Conservation (phyloP, 2,113 vertebrate genomes). For the Clinocottus analis region DNA sequence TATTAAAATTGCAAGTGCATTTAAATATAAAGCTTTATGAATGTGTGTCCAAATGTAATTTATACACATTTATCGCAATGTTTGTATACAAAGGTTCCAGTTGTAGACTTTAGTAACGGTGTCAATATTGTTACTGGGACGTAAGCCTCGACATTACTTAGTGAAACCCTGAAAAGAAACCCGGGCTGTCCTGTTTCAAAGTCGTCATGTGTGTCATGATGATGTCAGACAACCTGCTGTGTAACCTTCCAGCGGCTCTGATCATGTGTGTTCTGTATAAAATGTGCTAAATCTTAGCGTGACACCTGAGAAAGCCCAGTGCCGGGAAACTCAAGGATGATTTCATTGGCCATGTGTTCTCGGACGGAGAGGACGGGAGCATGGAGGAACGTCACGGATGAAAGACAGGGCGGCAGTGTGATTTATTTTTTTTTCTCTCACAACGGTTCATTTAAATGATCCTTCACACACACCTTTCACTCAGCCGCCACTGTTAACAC, state of each 20-base stretch:
- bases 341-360: not conserved
- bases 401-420: constrained; percentile 9
- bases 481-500: constrained; percentile 52
- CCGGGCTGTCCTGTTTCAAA: not conserved
- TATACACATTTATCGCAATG: not conserved
- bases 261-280: not conserved
- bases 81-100: not conserved
- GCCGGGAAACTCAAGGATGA: not conserved
- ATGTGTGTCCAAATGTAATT: not conserved
- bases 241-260: not conserved
- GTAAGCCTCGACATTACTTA: not conserved
- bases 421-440: too few relatives aligned
- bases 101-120: not conserved
- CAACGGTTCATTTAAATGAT: constrained; percentile 44
- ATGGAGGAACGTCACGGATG: constrained; percentile 36
- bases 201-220: not conserved
- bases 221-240: not conserved
- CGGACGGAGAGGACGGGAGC: not conserved
- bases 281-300: not conserved
- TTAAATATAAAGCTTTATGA: not conserved
- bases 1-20: not conserved
- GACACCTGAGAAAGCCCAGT: not conserved
- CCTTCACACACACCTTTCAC: constrained; percentile 54
- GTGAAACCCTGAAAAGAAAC: not conserved
- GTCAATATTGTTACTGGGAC: not conserved